phyloP scores from a whole-genome alignment of 2,113 vertebrate genomes.

The Oncorhynchus kisutch region DNA sequence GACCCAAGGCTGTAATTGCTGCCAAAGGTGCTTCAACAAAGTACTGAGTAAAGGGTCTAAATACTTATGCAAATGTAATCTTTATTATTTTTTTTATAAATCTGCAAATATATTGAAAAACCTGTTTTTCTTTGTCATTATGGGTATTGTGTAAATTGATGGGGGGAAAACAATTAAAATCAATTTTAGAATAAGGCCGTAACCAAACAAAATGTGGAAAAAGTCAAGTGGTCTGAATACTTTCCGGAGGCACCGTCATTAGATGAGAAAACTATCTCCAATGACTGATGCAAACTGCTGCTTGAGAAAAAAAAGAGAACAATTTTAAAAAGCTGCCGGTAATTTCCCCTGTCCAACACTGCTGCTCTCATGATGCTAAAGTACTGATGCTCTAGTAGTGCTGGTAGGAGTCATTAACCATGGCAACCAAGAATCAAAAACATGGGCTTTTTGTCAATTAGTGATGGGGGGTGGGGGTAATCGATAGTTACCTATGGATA shows the following conservation, averaged over 20 bases:
- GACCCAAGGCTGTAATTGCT: too few species aligned
- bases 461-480: too few species aligned
- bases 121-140: too few species aligned
- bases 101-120: background rate
- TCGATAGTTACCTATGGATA: too few species aligned
- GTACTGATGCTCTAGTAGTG: background rate
- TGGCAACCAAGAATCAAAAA: too few species aligned
- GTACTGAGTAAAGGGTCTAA: background rate
- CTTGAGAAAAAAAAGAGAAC: constrained; percentile 1
- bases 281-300: background rate
- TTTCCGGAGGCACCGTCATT: background rate
- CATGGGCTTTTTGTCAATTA: too few species aligned
- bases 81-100: constrained; percentile 1
- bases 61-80: constrained; percentile 9
- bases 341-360: background rate
- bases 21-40: background rate
- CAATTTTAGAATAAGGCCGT: too few species aligned
- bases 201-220: too few species aligned
- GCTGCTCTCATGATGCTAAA: background rate
- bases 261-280: background rate
- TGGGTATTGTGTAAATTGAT: too few species aligned
- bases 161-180: too few species aligned
- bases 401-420: too few species aligned
- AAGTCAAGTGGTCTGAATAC: too few species aligned
- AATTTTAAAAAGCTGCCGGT: background rate